These are phyloP conservation scores for Neoitamus cyanurus DNA, from an alignment of 2,888 invertebrate species.

Conservation along the genomic window DNA sequence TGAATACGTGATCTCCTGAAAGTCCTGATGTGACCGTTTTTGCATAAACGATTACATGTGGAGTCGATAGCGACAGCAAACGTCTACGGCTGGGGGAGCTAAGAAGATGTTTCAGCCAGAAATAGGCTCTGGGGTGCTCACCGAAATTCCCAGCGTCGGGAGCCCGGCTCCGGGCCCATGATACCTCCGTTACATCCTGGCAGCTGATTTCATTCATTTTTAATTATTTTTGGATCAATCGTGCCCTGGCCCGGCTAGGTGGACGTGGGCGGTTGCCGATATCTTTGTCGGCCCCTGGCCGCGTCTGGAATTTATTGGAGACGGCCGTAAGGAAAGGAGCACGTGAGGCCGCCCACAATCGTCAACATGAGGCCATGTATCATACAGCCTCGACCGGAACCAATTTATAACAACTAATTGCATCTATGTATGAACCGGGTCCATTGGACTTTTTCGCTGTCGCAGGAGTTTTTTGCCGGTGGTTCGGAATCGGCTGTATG, in stretches of 20 bases:
- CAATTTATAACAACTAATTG: conserved; percentile 48
- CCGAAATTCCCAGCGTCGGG: conserved; percentile 2
- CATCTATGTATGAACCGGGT: conserved; percentile 32
- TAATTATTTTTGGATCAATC: conserved; percentile 47
- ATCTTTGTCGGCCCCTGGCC: conserved; percentile 29
- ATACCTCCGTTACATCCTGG: conserved; percentile 32
- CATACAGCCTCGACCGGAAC: conserved; percentile 44
- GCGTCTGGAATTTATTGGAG: conserved; percentile 43
- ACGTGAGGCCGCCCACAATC: conserved; percentile 40
- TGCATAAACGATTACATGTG: conserved; percentile 48
- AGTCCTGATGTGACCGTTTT: conserved; percentile 66
- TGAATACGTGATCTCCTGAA: conserved; percentile 67
- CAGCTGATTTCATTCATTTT: conserved; percentile 47
- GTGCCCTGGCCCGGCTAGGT: background rate
- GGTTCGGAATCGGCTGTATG: background rate
- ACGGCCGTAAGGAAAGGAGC: conserved; percentile 6
- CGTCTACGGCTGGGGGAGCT: conserved; percentile 25
- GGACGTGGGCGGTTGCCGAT: conserved; percentile 10
- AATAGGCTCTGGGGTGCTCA: conserved; percentile 41
- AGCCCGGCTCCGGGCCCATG: background rate
- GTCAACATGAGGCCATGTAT: conserved; percentile 41
- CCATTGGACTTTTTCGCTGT: conserved; percentile 42
- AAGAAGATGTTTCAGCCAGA: conserved; percentile 30
- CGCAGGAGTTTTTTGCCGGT: conserved; percentile 16
- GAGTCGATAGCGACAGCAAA: conserved; percentile 37